Conservation (phyloP, 2,113 vertebrate genomes). For the Neofelis nebulosa region DNA sequence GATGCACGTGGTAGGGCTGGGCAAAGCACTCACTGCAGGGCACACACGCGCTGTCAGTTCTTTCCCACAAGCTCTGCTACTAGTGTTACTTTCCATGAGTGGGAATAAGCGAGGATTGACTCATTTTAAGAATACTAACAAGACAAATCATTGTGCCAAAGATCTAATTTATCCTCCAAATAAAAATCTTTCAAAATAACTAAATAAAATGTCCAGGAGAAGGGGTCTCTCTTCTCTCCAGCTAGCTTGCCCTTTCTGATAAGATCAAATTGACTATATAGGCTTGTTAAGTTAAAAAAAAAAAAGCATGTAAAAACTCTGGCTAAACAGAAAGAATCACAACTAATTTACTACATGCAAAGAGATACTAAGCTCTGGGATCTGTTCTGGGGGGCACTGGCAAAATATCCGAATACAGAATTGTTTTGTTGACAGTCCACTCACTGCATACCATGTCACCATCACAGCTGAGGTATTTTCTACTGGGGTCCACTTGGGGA, state of each 20-base stretch:
- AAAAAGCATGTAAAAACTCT: not conserved
- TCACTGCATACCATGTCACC: not conserved
- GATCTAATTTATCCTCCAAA: not conserved
- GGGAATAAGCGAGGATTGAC: not conserved
- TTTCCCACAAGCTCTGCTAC: not conserved
- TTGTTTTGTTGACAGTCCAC: not conserved
- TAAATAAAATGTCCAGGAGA: not conserved
- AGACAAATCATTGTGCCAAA: not conserved
- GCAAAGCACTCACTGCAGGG: too few relatives aligned
- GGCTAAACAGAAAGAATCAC: not conserved
- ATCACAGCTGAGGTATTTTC: not conserved
- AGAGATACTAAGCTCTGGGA: not conserved
- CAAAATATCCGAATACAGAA: not conserved
- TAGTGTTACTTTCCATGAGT: not conserved
- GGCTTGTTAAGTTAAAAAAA: not conserved
- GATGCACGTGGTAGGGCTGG: rapidly evolving
- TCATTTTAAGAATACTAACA: not conserved
- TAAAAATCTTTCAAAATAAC: not conserved
- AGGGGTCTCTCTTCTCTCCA: not conserved
- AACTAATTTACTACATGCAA: not conserved
- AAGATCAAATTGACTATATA: not conserved
- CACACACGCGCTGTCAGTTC: rapidly evolving
- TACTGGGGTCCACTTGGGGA: not conserved
- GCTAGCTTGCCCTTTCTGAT: not conserved
- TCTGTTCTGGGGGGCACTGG: not conserved